Conservation (phyloP, 2,888 invertebrate genomes). For the Xylota sylvarum region DNA sequence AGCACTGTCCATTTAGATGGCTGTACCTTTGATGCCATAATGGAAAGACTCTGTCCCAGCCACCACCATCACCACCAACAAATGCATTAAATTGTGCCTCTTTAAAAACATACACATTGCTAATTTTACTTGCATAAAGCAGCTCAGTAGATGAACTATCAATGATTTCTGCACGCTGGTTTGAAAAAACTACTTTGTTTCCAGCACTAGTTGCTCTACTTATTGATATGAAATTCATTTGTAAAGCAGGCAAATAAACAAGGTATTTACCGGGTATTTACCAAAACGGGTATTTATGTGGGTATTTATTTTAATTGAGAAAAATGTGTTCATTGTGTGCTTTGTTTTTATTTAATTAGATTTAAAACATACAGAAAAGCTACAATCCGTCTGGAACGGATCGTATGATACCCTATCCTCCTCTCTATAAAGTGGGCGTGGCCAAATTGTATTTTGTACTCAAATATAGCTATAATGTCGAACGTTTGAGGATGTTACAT, state of each 20-base stretch:
- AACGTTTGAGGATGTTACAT: too few species aligned
- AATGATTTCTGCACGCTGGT: conserved; percentile 12
- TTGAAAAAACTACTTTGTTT: conserved; percentile 19
- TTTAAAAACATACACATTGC: neutral
- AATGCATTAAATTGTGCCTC: neutral
- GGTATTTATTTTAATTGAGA: too few species aligned
- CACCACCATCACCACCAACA: neutral
- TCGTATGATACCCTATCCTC: too few species aligned
- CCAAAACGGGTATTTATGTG: too few species aligned
- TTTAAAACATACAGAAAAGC: too few species aligned
- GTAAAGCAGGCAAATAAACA: neutral
- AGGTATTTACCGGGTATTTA: too few species aligned
- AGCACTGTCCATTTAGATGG: conserved; percentile 36
- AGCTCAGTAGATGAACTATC: conserved; percentile 12
- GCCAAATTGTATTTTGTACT: too few species aligned
- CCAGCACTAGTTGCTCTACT: conserved; percentile 19
- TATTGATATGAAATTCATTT: conserved; percentile 36
- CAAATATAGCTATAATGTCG: too few species aligned
- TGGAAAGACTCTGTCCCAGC: conserved; percentile 1
- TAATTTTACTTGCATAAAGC: neutral
- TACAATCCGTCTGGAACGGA: too few species aligned
- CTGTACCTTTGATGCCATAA: conserved; percentile 45
- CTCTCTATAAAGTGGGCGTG: too few species aligned
- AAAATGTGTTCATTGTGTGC: neutral
- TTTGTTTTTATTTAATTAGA: neutral